A percentile compares a stretch with the other conserved stretches of the same genome.
These are phyloP conservation scores for Coptodon rendalli DNA, from an alignment of 2,113 vertebrate species.

Conservation along the genomic window DNA sequence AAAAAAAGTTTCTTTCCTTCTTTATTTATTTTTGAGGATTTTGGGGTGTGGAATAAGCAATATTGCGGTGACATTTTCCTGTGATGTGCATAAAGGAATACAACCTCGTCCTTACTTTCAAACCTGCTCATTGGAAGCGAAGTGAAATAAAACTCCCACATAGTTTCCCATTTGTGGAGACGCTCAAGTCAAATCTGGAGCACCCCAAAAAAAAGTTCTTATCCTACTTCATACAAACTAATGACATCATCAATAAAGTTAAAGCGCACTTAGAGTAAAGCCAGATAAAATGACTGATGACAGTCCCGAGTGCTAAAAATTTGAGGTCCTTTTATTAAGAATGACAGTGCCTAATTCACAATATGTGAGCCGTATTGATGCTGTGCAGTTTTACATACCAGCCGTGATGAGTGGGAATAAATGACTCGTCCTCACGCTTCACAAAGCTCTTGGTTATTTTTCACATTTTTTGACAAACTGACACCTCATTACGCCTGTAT, in stretches of 20 bases:
- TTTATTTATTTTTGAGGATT: not conserved
- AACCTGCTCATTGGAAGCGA: not conserved
- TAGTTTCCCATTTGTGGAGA: slow-evolving; percentile 24
- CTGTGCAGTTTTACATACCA: not conserved
- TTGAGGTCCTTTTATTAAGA: not conserved
- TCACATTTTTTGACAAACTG: slow-evolving; percentile 2
- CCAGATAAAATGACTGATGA: slow-evolving; percentile 27
- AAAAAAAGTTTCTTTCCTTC: not conserved
- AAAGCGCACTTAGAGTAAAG: slow-evolving; percentile 50
- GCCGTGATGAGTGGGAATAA: slow-evolving; percentile 1
- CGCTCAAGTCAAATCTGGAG: slow-evolving; percentile 26
- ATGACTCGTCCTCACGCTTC: not conserved
- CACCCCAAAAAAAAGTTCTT: slow-evolving; percentile 35
- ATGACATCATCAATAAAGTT: slow-evolving; percentile 53
- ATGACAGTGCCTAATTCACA: not conserved
- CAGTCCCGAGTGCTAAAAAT: not conserved
- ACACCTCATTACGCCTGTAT: slow-evolving; percentile 2
- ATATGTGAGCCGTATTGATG: not conserved
- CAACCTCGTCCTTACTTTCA: not conserved
- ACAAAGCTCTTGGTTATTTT: slow-evolving; percentile 12
- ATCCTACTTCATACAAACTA: slow-evolving; percentile 17
- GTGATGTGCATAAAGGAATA: slow-evolving; percentile 4
- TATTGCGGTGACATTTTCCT: not conserved
- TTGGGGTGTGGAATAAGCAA: not conserved
- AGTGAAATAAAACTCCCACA: not conserved